Evolutionary conservation across 2,113 vertebrate genomes (phyloP).

Genomic region (Motacilla tschutschensis): DNA sequence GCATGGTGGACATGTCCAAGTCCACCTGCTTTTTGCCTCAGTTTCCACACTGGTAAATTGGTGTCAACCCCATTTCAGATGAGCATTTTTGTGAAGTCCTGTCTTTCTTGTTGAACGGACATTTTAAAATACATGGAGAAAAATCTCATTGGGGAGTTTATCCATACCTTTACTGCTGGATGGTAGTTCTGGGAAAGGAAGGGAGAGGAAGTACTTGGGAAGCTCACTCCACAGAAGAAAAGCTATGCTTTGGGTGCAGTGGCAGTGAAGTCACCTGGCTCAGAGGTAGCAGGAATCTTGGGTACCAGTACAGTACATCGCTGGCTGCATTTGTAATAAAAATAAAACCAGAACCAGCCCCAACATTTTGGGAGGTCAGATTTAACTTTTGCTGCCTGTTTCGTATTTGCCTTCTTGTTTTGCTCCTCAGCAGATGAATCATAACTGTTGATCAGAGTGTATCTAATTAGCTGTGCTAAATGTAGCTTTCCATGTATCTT

Average conservation of each 20-base stretch:
- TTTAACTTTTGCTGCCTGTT: constrained; percentile 8
- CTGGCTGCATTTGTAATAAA: not conserved
- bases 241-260: not conserved
- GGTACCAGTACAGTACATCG: not conserved
- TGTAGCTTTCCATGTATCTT: constrained; percentile 41
- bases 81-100: not conserved
- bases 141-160: not conserved
- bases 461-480: constrained; percentile 59
- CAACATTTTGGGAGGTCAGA: not conserved
- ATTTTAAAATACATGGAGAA: not conserved
- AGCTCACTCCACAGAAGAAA: not conserved
- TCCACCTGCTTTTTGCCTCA: not conserved
- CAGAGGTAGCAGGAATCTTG: not conserved
- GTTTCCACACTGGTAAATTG: not conserved
- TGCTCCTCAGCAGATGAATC: constrained; percentile 45
- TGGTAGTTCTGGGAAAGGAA: not conserved
- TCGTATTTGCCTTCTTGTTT: constrained; percentile 25
- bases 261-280: not conserved
- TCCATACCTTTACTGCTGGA: not conserved
- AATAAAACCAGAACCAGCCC: not conserved
- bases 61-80: not conserved
- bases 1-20: not conserved
- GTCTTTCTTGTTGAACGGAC: not conserved
- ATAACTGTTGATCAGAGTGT: constrained; percentile 50
- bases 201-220: not conserved